Base-by-base conservation (phyloP, 2,113 vertebrate species). In the Deroptyus accipitrinus region DNA sequence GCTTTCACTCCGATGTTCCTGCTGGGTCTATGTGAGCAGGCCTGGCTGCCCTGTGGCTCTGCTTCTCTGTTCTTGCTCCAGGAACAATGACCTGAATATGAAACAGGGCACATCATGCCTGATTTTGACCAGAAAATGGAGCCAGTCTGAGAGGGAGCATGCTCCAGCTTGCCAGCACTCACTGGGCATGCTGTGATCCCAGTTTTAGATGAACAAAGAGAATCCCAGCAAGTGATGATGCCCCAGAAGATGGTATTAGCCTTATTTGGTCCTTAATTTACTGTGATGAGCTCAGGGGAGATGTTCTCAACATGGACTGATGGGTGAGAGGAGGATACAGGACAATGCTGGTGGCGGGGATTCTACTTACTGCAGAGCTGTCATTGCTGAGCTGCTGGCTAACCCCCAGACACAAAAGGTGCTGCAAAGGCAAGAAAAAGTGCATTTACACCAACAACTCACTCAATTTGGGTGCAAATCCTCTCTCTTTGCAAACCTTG, bases 241-340 rank as follows among this genome's bases (percentile, higher is more conserved):
- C 6, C 25, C 23, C 3, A 12, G n/a, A 52, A 35, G 24, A 14
- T 2, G 20, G 3, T 8, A 64, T 35, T 73, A 41, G 17, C 24
- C 35, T 54, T 7, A 22, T n/a, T 74, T n/a, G 4, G 18, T 67
- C 61, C 27, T 72, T 74, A 16, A 44, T 67, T 68, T 48, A 62
- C 46, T 49, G 22, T 37, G 59, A 14, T 52, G n/a, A 54, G 14
- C 17, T 78, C n/a, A 67, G 72, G 33, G 27, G 37, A 70, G 37
- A 23, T 0, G 1, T 61, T 78, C 12, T 61, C 66, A 31, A 10
- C 12, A 2, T 0, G 0, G 51, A 12, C 8, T 16, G 42, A 17
- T 46, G 57, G 44, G 20, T 41, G n/a, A 24, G 79, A 73, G 39
- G 46, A 28, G 10, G 30, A 28, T 28, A 37, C 10, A 46, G 59